Conservation (phyloP, 1,140 invertebrate species). For the Drosophila ercepeae region DNA sequence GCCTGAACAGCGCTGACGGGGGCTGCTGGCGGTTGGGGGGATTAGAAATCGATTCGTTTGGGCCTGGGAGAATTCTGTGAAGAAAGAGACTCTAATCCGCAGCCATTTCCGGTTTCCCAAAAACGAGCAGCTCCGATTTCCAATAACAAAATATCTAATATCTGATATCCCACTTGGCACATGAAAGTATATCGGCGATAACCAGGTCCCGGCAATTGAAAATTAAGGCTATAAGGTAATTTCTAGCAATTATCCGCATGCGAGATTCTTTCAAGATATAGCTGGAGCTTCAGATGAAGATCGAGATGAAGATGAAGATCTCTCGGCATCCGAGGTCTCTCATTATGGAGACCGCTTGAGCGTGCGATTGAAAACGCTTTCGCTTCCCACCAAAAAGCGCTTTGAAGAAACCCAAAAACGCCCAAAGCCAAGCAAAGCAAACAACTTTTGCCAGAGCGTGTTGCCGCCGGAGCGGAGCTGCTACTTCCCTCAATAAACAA, state of each 20-base stretch:
- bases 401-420: background rate
- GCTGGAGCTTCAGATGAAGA: background rate
- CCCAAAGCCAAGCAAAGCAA: constrained; percentile 16
- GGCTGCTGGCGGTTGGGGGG: too few species aligned
- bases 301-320: constrained; percentile 1
- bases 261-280: constrained; percentile 24
- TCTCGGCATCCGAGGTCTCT: constrained; percentile 27
- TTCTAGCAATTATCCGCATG: constrained; percentile 45
- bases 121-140: too few species aligned
- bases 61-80: constrained; percentile 25
- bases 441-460: constrained; percentile 11
- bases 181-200: constrained; percentile 12
- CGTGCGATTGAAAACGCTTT: constrained; percentile 73
- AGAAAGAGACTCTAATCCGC: constrained; percentile 15
- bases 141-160: too few species aligned
- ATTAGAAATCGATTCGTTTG: constrained; percentile 26
- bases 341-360: constrained; percentile 60
- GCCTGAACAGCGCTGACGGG: too few species aligned
- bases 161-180: too few species aligned
- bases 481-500: constrained; percentile 50
- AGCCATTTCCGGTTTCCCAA: background rate
- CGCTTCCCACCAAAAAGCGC: constrained; percentile 44
- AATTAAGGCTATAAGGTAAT: constrained; percentile 36
- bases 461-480: background rate
- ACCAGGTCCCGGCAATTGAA: constrained; percentile 42